Evolutionary conservation across 2,797 vertebrate species (phyloP).

Genomic region (Heteromormyrus szaboi): DNA sequence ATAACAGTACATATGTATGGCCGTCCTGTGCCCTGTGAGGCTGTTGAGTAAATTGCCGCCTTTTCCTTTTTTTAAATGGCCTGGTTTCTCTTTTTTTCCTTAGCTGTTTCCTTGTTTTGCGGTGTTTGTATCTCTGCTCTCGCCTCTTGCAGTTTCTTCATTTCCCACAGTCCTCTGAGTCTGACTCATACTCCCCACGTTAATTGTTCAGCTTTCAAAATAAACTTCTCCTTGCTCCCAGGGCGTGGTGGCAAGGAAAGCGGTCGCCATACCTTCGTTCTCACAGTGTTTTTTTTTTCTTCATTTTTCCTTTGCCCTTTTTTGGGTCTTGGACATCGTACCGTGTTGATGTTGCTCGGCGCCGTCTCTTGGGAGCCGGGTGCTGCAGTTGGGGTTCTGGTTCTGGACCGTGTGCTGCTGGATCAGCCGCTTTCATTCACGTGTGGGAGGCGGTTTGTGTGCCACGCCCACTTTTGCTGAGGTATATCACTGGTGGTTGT

Average conservation of each 20-base stretch:
- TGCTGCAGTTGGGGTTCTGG: neutral
- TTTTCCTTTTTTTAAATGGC: slow-evolving; percentile 63
- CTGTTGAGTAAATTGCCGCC: slow-evolving; percentile 46
- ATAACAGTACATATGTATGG: neutral
- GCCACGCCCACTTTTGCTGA: slow-evolving; percentile 45
- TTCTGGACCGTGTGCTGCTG: neutral
- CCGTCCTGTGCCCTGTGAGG: slow-evolving; percentile 34
- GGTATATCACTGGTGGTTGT: slow-evolving; percentile 26
- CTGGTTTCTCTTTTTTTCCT: slow-evolving; percentile 62
- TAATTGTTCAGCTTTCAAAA: slow-evolving; percentile 79
- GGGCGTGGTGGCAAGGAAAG: slow-evolving; percentile 1
- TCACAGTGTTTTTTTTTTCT: neutral
- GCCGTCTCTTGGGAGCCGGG: neutral
- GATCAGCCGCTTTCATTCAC: slow-evolving; percentile 19
- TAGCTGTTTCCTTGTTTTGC: slow-evolving; percentile 67
- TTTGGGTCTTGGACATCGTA: neutral
- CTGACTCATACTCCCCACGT: slow-evolving; percentile 75
- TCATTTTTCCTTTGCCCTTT: neutral
- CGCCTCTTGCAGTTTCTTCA: slow-evolving; percentile 62
- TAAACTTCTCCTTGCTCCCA: slow-evolving; percentile 54
- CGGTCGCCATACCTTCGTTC: neutral
- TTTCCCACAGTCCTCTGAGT: slow-evolving; percentile 78
- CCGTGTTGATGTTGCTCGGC: no score
- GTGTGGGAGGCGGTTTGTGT: slow-evolving; percentile 57
- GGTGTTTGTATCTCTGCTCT: slow-evolving; percentile 76